These are phyloP conservation scores for Peromyscus aztecus DNA, from an alignment of 2,797 vertebrate species.

Conservation along the genomic window DNA sequence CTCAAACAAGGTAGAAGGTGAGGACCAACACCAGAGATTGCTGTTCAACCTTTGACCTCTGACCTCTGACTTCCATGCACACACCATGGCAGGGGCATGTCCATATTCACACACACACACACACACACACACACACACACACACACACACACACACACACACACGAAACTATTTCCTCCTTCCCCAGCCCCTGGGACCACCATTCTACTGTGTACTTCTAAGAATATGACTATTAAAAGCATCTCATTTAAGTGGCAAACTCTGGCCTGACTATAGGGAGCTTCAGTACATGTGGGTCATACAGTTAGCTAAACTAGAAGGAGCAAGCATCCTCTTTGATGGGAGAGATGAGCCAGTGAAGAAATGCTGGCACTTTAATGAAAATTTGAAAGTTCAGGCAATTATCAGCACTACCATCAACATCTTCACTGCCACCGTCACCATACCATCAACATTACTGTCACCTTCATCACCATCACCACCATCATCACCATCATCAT, in stretches of 20 bases:
- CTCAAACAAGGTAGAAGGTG: neutral
- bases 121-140: neutral
- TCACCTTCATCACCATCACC: rapidly evolving
- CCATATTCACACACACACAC: neutral
- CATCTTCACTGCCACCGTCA: too few species aligned
- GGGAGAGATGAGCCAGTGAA: neutral
- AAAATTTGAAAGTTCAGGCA: neutral
- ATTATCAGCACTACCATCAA: neutral
- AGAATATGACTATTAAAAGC: neutral
- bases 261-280: neutral
- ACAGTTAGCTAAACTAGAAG: neutral
- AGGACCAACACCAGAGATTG: neutral
- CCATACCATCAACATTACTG: neutral
- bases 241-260: neutral
- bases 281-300: neutral
- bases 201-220: neutral
- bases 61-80: neutral
- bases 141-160: neutral
- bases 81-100: neutral
- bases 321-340: neutral
- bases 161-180: neutral
- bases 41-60: neutral
- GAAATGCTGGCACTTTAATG: neutral
- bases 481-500: neutral
- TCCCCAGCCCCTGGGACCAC: neutral